Base-by-base conservation (phyloP, 2,797 vertebrate genomes). In the Scolopax bukidnonensis region DNA sequence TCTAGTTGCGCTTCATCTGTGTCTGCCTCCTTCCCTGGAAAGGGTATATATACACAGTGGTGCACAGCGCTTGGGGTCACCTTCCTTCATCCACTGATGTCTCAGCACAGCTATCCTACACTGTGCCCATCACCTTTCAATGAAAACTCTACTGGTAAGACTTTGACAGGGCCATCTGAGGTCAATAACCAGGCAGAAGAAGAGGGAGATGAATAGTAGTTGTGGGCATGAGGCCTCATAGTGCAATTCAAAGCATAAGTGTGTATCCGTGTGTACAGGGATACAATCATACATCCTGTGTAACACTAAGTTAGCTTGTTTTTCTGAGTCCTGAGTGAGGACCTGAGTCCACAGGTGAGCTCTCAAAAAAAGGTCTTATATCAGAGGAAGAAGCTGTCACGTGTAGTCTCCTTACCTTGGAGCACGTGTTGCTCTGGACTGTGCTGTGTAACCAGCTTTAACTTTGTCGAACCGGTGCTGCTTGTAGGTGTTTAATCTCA, bases 221-320 rank as follows among this genome's bases (percentile, higher is more conserved):
- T 14, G 6, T 24, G 53, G 38, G 7, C 9, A 0, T 20, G 77
- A 53, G 81, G 82, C 14, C 40, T 69, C 19, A 1, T 3, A 13
- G 59, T 43, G 45, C 18, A 23, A 6, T 53, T 61, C 45, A 50
- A 38, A 75, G 50, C 36, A 6, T 3, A 8, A 53, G 30, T 14
- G 12, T 30, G 18, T 36, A 5, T 30, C 23, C 6, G 1, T 28
- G 70, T 50, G 1, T 56, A 6, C 24, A 41, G 64, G 12, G 14
- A 2, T 40, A 1, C 9, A 24, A 10, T 15, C 12, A 2, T 14
- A 2, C 2, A 0, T 48, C 16, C n/a, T 47, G 9, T 25, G 24
- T 47, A 14, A 32, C 9, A 3, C 50, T 7, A 0, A 2, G 0
- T 3, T 51, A 27, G 5, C 43, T 48, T 65, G 27, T 1, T 48